Percentiles rank a stretch among this genome's conserved stretches.
These are phyloP conservation scores for Zaprionus tsacasi DNA, from an alignment of 1,140 invertebrate genomes.

Conservation along the genomic window DNA sequence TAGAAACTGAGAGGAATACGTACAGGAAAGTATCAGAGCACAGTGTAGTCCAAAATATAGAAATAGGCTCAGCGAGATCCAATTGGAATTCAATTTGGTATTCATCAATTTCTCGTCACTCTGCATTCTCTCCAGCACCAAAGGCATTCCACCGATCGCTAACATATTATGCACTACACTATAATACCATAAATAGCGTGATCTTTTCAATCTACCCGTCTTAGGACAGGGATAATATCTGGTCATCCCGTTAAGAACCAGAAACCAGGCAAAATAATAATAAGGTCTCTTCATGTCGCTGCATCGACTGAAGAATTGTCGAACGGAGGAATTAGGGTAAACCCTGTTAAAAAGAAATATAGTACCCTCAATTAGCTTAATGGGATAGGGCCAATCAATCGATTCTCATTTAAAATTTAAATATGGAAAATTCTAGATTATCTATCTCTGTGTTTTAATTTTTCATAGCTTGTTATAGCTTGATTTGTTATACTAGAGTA, in stretches of 20 bases:
- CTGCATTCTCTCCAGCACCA: not conserved
- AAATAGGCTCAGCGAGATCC: not conserved
- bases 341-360: too few species aligned
- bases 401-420: not conserved
- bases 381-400: not conserved
- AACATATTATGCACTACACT: not conserved
- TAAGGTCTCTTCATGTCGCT: not conserved
- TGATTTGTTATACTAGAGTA: not conserved
- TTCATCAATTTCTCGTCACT: not conserved
- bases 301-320: not conserved
- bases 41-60: not conserved
- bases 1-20: not conserved
- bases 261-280: not conserved
- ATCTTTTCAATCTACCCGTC: not conserved
- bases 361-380: conserved; percentile 7
- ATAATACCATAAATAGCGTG: conserved; percentile 5
- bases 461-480: not conserved
- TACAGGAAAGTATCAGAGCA: not conserved
- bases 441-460: not conserved
- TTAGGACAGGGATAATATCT: not conserved
- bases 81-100: not conserved
- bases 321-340: not conserved
- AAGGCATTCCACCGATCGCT: not conserved
- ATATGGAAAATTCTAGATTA: not conserved
- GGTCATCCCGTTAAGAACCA: conserved; percentile 10